Conservation (phyloP, 1,140 invertebrate species). For the Drosophila nigrodunni region DNA sequence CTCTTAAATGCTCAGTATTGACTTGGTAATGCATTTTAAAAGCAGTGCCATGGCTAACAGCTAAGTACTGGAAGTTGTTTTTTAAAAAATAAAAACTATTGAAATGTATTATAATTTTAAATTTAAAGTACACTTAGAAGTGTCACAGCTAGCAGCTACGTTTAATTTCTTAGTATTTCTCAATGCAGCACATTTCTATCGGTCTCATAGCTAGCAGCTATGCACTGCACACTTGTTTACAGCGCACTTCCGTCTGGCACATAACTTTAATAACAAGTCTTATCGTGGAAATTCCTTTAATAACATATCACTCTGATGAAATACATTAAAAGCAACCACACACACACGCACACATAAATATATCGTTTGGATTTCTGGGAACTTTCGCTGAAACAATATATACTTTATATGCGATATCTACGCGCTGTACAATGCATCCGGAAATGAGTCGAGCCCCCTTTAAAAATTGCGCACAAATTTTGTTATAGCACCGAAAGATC, state of each 20-base stretch:
- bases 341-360: neutral
- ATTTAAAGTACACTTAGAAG: neutral
- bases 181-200: neutral
- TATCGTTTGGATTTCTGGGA: neutral
- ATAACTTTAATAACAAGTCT: constrained; percentile 9
- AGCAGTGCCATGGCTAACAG: too few species aligned
- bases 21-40: too few species aligned
- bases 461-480: constrained; percentile 36
- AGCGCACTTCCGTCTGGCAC: neutral
- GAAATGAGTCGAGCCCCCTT: constrained; percentile 73
- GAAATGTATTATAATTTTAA: neutral
- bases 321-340: neutral
- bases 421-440: constrained; percentile 25
- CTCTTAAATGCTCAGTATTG: too few species aligned
- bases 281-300: constrained; percentile 7
- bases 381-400: constrained; percentile 5
- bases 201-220: too few species aligned
- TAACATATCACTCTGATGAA: neutral
- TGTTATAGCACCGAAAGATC: constrained; percentile 29
- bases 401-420: constrained; percentile 10
- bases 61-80: too few species aligned
- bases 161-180: neutral
- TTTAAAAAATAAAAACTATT: too few species aligned
- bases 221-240: too few species aligned
- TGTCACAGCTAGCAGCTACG: neutral